A percentile compares a stretch with the other conserved stretches of the same genome.
Conservation (phyloP, 1,140 invertebrate genomes). For the Triops longicaudatus region DNA sequence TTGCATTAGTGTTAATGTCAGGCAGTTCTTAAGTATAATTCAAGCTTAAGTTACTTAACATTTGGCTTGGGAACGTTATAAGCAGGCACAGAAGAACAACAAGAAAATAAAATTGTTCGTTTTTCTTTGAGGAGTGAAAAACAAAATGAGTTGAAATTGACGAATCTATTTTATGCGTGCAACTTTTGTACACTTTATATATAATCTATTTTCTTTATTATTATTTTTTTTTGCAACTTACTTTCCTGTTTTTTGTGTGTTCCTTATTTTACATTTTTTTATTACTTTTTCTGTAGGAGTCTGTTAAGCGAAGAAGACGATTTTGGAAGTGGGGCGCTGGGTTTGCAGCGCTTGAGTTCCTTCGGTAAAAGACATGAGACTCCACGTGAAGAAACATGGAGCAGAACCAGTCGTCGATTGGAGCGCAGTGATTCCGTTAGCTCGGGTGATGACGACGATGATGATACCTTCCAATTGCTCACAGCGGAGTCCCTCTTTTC, state of each 20-base stretch:
- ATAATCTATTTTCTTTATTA: background rate
- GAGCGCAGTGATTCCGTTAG: slow-evolving; percentile 51
- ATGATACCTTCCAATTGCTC: slow-evolving; percentile 78
- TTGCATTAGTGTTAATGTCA: background rate
- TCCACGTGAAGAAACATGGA: slow-evolving; percentile 6
- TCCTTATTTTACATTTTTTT: background rate
- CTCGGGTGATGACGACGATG: slow-evolving; percentile 68
- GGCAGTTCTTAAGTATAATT: background rate
- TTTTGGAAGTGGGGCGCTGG: background rate
- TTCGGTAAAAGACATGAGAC: slow-evolving; percentile 22
- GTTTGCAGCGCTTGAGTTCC: slow-evolving; percentile 27
- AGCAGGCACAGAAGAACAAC: too few species aligned
- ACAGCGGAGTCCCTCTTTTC: slow-evolving; percentile 85
- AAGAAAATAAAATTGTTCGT: too few species aligned
- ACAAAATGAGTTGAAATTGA: too few species aligned
- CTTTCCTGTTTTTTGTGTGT: background rate
- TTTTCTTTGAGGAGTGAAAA: too few species aligned
- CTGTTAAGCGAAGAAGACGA: slow-evolving; percentile 2
- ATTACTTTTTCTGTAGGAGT: background rate
- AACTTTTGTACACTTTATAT: too few species aligned
- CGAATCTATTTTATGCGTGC: too few species aligned
- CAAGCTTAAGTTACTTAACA: too few species aligned
- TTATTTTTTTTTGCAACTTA: background rate
- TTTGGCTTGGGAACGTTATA: too few species aligned
- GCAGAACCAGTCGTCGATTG: background rate